Percentiles rank a stretch among this genome's conserved stretches.
These are phyloP conservation scores for Erannis defoliaria DNA, from an alignment of 2,888 invertebrate species.

Conservation along the genomic window DNA sequence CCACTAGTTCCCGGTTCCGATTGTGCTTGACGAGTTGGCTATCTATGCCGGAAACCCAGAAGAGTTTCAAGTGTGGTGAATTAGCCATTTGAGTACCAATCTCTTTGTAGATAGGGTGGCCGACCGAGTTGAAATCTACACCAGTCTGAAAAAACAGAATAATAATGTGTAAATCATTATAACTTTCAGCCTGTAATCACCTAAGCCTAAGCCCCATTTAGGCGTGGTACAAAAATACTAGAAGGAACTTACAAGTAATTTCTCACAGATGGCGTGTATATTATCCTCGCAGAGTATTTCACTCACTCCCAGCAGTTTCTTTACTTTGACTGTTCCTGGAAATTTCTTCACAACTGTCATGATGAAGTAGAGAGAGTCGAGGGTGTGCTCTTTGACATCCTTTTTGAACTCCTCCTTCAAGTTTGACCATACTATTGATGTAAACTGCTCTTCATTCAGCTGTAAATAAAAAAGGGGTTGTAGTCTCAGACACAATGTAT, in stretches of 20 bases:
- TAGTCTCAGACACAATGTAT: too few relatives aligned
- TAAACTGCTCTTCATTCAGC: slow-evolving; percentile 85
- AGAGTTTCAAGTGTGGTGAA: slow-evolving; percentile 80
- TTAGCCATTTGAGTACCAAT: slow-evolving; percentile 85
- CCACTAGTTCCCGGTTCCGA: slow-evolving; percentile 87
- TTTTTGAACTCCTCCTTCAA: slow-evolving; percentile 87
- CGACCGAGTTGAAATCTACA: slow-evolving; percentile 84
- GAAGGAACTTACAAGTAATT: slow-evolving; percentile 87
- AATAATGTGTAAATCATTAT: neutral
- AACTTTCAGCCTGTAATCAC: too few relatives aligned
- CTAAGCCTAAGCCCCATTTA: too few relatives aligned
- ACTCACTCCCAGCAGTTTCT: slow-evolving; percentile 84
- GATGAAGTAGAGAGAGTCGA: slow-evolving; percentile 89
- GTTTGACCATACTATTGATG: slow-evolving; percentile 86
- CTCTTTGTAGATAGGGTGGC: slow-evolving; percentile 89
- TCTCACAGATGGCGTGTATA: slow-evolving; percentile 83
- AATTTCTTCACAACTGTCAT: slow-evolving; percentile 75
- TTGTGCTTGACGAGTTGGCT: slow-evolving; percentile 77
- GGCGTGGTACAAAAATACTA: too few relatives aligned
- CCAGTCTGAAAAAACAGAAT: slow-evolving; percentile 81
- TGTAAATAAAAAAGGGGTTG: slow-evolving; percentile 53
- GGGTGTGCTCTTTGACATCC: slow-evolving; percentile 87
- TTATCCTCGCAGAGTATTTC: slow-evolving; percentile 87
- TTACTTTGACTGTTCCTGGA: slow-evolving; percentile 83
- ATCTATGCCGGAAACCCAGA: slow-evolving; percentile 86